Percentiles rank a stretch among this genome's conserved stretches.
These are phyloP conservation scores for Cetoscarus ocellatus DNA, from an alignment of 2,797 vertebrate species.

Conservation along the genomic window DNA sequence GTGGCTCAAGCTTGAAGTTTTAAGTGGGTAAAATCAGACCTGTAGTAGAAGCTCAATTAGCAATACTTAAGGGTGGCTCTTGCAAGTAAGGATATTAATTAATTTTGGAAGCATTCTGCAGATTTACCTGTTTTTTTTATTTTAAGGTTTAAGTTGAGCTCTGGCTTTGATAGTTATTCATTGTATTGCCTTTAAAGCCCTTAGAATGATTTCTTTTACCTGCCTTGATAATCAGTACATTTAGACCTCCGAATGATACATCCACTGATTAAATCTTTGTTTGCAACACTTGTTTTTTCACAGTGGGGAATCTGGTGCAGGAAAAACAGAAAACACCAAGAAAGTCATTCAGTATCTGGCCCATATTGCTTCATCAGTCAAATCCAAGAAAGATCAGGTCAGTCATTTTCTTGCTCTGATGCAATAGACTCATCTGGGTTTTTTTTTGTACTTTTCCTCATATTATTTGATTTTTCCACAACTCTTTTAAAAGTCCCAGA, in stretches of 20 bases:
- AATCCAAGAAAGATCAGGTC: conserved; percentile 97
- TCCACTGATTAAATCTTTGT: background rate
- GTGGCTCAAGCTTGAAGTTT: too few relatives aligned
- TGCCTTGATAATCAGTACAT: background rate
- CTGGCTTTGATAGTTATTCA: background rate
- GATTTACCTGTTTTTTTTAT: too few relatives aligned
- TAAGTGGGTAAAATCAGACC: too few relatives aligned
- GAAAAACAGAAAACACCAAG: conserved; percentile 99
- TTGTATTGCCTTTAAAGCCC: background rate
- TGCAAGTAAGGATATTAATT: background rate
- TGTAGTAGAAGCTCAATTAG: too few relatives aligned
- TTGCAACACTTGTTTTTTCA: background rate
- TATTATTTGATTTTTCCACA: background rate
- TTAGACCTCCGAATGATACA: background rate
- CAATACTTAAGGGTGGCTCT: too few relatives aligned
- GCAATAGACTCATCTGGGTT: conserved; percentile 49
- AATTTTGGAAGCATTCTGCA: background rate
- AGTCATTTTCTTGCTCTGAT: too few relatives aligned
- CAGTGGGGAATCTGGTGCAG: conserved; percentile 97
- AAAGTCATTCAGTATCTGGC: conserved; percentile 99
- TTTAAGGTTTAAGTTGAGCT: background rate
- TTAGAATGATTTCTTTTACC: background rate
- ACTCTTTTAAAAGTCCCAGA: conserved; percentile 3
- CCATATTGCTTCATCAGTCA: conserved; percentile 94
- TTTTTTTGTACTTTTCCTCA: conserved; percentile 4